These are phyloP conservation scores for Lepas anatifera DNA, from an alignment of 2,888 invertebrate species.

Conservation along the genomic window DNA sequence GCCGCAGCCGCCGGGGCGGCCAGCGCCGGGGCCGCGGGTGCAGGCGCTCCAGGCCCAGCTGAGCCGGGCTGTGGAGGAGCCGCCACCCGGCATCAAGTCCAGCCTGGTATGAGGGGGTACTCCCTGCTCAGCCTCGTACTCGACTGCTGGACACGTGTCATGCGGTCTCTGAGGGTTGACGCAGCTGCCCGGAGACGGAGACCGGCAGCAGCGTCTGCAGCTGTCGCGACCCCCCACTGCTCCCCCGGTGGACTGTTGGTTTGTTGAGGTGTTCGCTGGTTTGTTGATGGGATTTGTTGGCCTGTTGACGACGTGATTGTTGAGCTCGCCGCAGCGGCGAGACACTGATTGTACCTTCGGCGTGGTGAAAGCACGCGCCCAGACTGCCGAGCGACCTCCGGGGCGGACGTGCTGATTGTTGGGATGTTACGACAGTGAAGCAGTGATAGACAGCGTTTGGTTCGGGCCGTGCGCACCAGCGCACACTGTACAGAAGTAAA, in stretches of 20 bases:
- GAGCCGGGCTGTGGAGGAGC: slow-evolving; percentile 32
- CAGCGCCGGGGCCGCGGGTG: slow-evolving; percentile 27
- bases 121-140: too few relatives aligned
- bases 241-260: neutral
- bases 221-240: neutral
- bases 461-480: too few relatives aligned
- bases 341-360: neutral
- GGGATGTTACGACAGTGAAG: too few relatives aligned
- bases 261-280: neutral
- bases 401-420: too few relatives aligned
- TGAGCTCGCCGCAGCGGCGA: neutral
- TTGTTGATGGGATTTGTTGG: too few relatives aligned
- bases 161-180: slow-evolving; percentile 18
- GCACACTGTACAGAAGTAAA: too few relatives aligned
- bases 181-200: slow-evolving; percentile 20
- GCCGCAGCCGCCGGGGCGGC: slow-evolving; percentile 31
- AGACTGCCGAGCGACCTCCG: too few relatives aligned
- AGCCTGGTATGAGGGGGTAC: neutral
- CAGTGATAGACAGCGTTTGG: too few relatives aligned
- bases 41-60: slow-evolving; percentile 30
- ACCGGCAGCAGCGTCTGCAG: slow-evolving; percentile 28
- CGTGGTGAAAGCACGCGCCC: too few relatives aligned
- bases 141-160: too few relatives aligned
- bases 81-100: neutral
- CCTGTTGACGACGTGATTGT: neutral